phyloP scores from a whole-genome alignment of 2,113 vertebrate genomes.

The Lycaon pictus region DNA sequence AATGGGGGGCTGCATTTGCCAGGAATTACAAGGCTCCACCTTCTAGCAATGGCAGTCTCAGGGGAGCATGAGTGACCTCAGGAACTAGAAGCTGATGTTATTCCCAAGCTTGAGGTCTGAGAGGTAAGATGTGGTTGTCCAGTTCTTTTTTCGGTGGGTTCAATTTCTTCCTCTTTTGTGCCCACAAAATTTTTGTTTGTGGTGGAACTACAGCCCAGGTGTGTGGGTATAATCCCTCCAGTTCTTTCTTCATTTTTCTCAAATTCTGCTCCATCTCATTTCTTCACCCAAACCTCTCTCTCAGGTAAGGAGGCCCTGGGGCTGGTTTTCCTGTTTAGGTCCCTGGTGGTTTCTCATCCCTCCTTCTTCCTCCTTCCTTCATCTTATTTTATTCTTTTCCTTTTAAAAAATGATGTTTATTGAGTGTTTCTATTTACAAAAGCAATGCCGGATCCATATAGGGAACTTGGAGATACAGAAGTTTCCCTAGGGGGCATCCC shows the following conservation, averaged over 20 bases:
- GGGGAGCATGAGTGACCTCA: not conserved
- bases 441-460: not conserved
- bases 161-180: not conserved
- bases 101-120: not conserved
- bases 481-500: not conserved
- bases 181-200: accelerated
- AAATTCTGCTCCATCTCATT: not conserved
- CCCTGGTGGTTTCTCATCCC: not conserved
- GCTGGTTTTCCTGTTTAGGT: not conserved
- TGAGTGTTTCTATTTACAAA: conserved; percentile 1
- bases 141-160: not conserved
- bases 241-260: not conserved
- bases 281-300: not conserved
- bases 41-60: not conserved
- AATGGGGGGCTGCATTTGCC: not conserved
- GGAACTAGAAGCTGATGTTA: not conserved
- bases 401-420: not conserved
- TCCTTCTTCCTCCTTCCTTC: not conserved
- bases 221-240: not conserved
- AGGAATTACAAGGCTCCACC: not conserved
- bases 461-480: not conserved
- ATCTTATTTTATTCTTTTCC: conserved; percentile 6
- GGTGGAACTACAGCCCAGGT: not conserved
- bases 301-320: not conserved
- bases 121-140: not conserved